A percentile compares a stretch with the other conserved stretches of the same genome.
Evolutionary conservation across 2,797 vertebrate species (phyloP).

Genomic region (Hippoglossus hippoglossus): DNA sequence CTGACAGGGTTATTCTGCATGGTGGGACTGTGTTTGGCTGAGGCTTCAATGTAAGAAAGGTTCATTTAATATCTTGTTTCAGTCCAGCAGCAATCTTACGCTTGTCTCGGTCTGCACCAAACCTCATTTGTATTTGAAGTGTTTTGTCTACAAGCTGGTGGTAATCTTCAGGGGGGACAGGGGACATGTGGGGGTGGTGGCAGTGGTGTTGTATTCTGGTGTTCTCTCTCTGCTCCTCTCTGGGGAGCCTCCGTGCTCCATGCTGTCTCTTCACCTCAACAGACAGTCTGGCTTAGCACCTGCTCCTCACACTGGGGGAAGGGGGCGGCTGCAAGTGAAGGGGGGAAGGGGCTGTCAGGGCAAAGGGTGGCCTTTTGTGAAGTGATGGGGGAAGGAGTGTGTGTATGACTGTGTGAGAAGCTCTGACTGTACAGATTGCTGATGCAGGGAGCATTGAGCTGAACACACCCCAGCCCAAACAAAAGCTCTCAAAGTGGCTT

Average conservation of each 20-base stretch:
- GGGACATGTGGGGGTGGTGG: background rate
- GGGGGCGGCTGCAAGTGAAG: background rate
- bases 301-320: slow-evolving; percentile 63
- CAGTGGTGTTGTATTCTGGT: slow-evolving; percentile 1
- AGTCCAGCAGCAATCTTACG: too few species aligned
- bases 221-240: slow-evolving; percentile 33
- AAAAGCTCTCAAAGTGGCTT: slow-evolving; percentile 52
- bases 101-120: too few species aligned
- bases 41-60: too few species aligned
- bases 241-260: slow-evolving; percentile 43
- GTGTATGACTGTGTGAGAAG: slow-evolving; percentile 19
- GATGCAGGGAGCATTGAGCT: slow-evolving; percentile 24
- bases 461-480: slow-evolving; percentile 23
- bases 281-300: slow-evolving; percentile 69
- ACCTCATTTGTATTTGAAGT: background rate
- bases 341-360: background rate
- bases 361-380: slow-evolving; percentile 56
- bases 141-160: background rate
- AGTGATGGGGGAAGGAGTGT: slow-evolving; percentile 47
- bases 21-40: too few species aligned
- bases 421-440: slow-evolving; percentile 41
- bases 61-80: too few species aligned
- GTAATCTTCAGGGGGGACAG: background rate
- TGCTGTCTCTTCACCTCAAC: slow-evolving; percentile 59
- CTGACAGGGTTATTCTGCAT: too few species aligned